phyloP scores from a whole-genome alignment of 2,888 invertebrate genomes.

The Physocephala rufipes region DNA sequence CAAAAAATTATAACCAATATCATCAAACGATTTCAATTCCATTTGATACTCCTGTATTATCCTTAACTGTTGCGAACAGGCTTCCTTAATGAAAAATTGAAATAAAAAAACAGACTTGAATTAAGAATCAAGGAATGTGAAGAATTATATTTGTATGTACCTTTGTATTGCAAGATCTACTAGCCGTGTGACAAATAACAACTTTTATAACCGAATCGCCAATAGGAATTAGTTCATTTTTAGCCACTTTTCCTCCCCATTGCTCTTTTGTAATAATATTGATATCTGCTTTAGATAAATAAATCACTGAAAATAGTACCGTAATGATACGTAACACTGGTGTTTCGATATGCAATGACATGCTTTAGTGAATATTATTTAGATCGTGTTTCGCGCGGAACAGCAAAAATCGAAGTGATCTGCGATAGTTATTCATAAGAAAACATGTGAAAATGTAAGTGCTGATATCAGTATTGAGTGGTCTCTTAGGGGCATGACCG shows the following conservation, averaged over 20 bases:
- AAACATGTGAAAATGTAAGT: too few relatives aligned
- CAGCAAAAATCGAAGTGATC: too few relatives aligned
- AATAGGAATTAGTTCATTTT: constrained; percentile 52
- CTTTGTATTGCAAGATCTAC: constrained; percentile 67
- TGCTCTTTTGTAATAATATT: constrained; percentile 69
- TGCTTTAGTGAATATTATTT: too few relatives aligned
- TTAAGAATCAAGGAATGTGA: too few relatives aligned
- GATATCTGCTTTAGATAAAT: constrained; percentile 41
- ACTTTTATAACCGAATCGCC: constrained; percentile 68
- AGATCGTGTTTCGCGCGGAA: too few relatives aligned
- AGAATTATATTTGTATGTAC: constrained; percentile 26
- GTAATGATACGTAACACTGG: neutral
- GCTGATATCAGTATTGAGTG: too few relatives aligned
- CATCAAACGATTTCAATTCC: constrained; percentile 70
- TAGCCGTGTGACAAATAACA: constrained; percentile 73
- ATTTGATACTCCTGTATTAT: constrained; percentile 75
- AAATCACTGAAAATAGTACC: neutral
- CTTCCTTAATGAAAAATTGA: constrained; percentile 61
- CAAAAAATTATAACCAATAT: constrained; percentile 81
- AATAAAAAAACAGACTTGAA: neutral
- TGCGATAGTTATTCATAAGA: too few relatives aligned
- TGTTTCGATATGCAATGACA: neutral
- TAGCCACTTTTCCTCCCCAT: constrained; percentile 74
- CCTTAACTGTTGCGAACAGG: constrained; percentile 69
- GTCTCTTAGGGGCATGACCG: too few relatives aligned